Base-by-base conservation (phyloP, 2,888 invertebrate species). In the Calephelis perditalis region DNA sequence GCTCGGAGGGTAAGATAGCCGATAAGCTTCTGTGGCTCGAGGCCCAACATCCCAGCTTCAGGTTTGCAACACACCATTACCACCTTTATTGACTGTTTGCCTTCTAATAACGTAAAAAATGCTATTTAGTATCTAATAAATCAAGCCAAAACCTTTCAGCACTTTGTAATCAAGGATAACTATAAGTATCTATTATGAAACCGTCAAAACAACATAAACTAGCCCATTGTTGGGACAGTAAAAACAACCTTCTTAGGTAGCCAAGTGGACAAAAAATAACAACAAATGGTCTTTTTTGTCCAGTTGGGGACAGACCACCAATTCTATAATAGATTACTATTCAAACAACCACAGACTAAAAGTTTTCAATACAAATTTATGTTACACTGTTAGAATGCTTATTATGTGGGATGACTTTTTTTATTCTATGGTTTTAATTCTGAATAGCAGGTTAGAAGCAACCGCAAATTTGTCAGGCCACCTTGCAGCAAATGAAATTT, bases 381-480 rank as follows among this genome's bases (percentile, higher is more conserved):
- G 35, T 35, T 12, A 40, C 40, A 65, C 68, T 62, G 65, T n/a
- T 7, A 43, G 58, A 58, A 61, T 58, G n/a, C 37, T 26, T 26
- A 45, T 47, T 8, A 56, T 49, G 47, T 59, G 12, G 35, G 40
- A 43, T 43, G 54, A 37, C 57, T 5, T 60, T 63, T 68, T 65
- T 70, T 65, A 64, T 58, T 62, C 65, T 68, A 68, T 65, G 67
- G 64, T 62, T 62, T 56, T 65, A 70, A 70, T 69, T 67, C 65
- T 62, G 66, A 70, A 68, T 70, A 68, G 66, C 65, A 68, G 70
- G 67, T 69, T 69, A 68, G 71, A 52, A 70, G 70, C 81, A 76
- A 87, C 88, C 87, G 89, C 89, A 89, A 89, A 89, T 89, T 89
- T 88, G 89, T 86, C 86, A 84, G 89, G 87, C 89, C 89, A 89